These are phyloP conservation scores for Hypolimnas misippus DNA, from an alignment of 2,888 invertebrate genomes.

Conservation along the genomic window DNA sequence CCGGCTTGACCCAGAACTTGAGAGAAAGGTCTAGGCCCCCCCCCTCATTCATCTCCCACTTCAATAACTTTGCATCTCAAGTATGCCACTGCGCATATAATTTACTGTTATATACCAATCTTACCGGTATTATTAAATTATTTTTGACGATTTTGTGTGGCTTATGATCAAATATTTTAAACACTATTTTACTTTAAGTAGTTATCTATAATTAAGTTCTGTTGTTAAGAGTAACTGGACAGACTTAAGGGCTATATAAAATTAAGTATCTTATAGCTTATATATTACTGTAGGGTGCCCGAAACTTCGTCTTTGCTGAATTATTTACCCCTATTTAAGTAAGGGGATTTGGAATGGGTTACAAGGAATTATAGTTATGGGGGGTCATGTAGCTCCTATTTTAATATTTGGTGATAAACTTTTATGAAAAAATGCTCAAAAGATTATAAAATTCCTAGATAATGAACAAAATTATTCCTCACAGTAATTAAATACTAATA, in stretches of 20 bases:
- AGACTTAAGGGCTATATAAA: too few relatives aligned
- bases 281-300: too few relatives aligned
- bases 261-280: too few relatives aligned
- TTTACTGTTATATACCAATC: slow-evolving; percentile 4
- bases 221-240: too few relatives aligned
- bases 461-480: slow-evolving; percentile 5
- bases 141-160: background rate
- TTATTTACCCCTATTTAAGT: too few relatives aligned
- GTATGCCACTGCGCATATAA: slow-evolving; percentile 13
- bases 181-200: too few relatives aligned
- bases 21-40: slow-evolving; percentile 75
- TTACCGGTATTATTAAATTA: background rate
- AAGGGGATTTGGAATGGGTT: slow-evolving; percentile 88
- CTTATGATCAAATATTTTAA: too few relatives aligned
- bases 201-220: too few relatives aligned
- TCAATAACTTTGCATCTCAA: slow-evolving; percentile 14
- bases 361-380: slow-evolving; percentile 84
- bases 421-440: slow-evolving; percentile 84
- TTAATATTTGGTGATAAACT: slow-evolving; percentile 68
- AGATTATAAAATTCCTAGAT: slow-evolving; percentile 76
- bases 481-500: slow-evolving; percentile 66
- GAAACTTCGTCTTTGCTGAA: too few relatives aligned
- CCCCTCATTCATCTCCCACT: slow-evolving; percentile 29
- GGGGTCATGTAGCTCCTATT: slow-evolving; percentile 84
- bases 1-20: slow-evolving; percentile 78